Evolutionary conservation across 2,888 invertebrate species (phyloP).

Genomic region (Microctonus aethiopoides): DNA sequence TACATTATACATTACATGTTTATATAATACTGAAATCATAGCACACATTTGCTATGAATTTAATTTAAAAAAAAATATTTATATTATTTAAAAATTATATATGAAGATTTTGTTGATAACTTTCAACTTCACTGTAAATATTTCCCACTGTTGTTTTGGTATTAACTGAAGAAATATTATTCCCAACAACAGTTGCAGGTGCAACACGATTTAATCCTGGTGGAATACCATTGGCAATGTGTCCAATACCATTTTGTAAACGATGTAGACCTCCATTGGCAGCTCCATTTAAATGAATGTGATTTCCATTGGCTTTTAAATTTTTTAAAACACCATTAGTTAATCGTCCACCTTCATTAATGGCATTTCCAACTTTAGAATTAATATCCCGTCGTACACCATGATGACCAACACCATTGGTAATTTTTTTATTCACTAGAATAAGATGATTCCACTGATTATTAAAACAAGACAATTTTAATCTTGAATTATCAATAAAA

Average conservation of each 20-base stretch:
- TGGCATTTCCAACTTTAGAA: constrained; percentile 18
- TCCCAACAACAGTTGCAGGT: constrained; percentile 49
- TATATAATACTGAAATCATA: not conserved
- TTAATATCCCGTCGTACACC: constrained; percentile 3
- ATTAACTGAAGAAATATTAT: not conserved
- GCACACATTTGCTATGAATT: not conserved
- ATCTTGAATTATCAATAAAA: not conserved
- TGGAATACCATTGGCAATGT: constrained; percentile 54
- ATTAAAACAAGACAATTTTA: not conserved
- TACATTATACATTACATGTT: no score
- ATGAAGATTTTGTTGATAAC: constrained; percentile 61
- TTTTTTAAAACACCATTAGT: constrained; percentile 65
- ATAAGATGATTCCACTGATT: constrained; percentile 1
- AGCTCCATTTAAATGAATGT: constrained; percentile 53
- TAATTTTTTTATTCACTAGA: constrained; percentile 22
- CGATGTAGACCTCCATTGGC: constrained; percentile 49
- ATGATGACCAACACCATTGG: constrained; percentile 22
- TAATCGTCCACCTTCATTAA: constrained; percentile 34
- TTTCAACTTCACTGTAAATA: constrained; percentile 68
- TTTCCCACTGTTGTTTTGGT: constrained; percentile 54
- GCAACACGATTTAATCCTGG: constrained; percentile 53
- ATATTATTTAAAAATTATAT: no score
- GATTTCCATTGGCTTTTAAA: constrained; percentile 51
- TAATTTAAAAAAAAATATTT: no score
- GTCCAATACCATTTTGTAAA: constrained; percentile 57